Evolutionary conservation across 2,113 vertebrate species (phyloP).

Genomic region (Pachyramphus minor): DNA sequence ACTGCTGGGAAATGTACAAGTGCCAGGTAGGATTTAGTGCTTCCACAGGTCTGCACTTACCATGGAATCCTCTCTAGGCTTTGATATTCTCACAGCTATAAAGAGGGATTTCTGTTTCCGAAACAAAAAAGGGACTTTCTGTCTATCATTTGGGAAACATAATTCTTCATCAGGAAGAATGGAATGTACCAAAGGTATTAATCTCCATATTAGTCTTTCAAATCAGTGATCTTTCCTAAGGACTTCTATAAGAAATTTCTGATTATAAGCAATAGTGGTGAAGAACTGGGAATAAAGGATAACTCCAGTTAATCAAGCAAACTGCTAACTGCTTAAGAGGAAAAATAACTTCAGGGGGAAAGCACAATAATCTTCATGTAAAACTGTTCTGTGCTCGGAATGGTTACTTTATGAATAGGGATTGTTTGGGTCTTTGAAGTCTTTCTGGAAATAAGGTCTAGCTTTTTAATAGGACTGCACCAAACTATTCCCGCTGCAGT

Average conservation of each 20-base stretch:
- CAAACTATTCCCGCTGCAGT: not conserved
- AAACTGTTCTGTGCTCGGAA: not conserved
- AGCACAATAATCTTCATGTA: not conserved
- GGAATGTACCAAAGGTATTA: not conserved
- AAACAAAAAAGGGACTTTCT: not conserved
- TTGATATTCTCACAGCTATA: not conserved
- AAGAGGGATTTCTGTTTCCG: not conserved
- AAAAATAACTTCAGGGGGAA: not conserved
- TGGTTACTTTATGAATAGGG: not conserved
- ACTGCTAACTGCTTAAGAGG: not conserved
- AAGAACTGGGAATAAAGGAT: not conserved
- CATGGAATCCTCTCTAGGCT: not conserved
- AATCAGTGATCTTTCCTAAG: not conserved
- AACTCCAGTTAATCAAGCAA: not conserved
- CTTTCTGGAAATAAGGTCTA: not conserved
- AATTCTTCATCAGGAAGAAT: not conserved
- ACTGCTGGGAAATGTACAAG: not conserved
- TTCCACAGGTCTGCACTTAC: not conserved
- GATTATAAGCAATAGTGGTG: not conserved
- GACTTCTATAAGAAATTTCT: not conserved
- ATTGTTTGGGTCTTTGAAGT: not conserved
- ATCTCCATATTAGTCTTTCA: not conserved
- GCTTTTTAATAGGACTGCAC: not conserved
- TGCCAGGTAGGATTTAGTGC: not conserved
- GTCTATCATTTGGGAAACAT: not conserved